phyloP scores from a whole-genome alignment of 2,797 vertebrate genomes.

The Sebastes matsubarae region DNA sequence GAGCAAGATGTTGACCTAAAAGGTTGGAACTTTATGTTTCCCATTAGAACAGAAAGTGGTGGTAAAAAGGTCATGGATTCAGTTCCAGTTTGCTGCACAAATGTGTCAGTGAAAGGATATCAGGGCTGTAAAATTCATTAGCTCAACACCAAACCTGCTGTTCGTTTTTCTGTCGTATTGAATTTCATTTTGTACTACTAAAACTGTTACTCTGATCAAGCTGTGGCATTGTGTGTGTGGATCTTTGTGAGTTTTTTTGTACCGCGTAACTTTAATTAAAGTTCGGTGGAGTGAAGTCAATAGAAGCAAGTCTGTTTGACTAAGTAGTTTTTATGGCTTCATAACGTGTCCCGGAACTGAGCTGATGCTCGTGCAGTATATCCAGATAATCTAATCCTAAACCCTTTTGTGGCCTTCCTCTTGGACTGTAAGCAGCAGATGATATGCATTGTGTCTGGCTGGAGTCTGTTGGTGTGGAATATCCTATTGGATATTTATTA shows the following conservation, averaged over 20 bases:
- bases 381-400: conserved; percentile 31
- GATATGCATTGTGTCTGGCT: background rate
- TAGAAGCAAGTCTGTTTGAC: conserved; percentile 2
- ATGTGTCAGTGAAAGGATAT: background rate
- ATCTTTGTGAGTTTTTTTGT: background rate
- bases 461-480: conserved; percentile 18
- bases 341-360: conserved; percentile 9
- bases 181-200: background rate
- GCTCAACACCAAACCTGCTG: background rate
- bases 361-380: background rate
- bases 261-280: conserved; percentile 10
- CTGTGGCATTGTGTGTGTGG: background rate
- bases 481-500: conserved; percentile 10
- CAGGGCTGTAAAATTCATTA: background rate
- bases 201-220: background rate
- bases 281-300: background rate
- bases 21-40: background rate
- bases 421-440: conserved; percentile 1
- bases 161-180: background rate
- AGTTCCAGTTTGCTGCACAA: background rate
- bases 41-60: background rate
- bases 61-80: background rate
- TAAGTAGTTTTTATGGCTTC: conserved; percentile 18
- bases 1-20: background rate
- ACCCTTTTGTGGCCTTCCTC: background rate